Evolutionary conservation across 2,113 vertebrate genomes (phyloP), one percentile per base, ranked within the genome.

Genomic region (Phalacrocorax brasilianus): DNA sequence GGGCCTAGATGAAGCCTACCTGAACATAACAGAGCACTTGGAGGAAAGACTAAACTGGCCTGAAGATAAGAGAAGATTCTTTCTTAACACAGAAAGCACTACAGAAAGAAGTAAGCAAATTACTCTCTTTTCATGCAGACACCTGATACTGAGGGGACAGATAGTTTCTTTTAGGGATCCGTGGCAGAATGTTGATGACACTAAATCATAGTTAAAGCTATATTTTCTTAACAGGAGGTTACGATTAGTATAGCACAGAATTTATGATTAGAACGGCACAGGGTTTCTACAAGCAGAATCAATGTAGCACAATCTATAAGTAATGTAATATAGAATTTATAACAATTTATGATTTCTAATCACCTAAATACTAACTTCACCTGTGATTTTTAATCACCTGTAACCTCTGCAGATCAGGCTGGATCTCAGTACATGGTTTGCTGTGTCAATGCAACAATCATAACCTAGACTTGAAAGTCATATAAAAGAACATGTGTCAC

Each of bases 1-100:
- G 98, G 99, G 99, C 95, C 98, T 99, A 94, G 99, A 99, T 97
- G 99, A 99, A 98, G 99, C 99, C 52, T 99, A 99, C 97, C 96
- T 99, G 98, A 99, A 99, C 92, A 98, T 99, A 96, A 99, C 99
- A 93, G 98, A 99, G 22, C 99, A 99, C 94, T 97, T 99, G 97
- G 96, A 98, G 45, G 98, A 99, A 98, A 98, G 99, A 88, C 95
- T 97, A 87, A 98, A 96, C 87, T 99, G 99, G 99, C 98, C 99
- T 40, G 99, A 99, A 76, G 97, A 98, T 47, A 98, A 95, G 95
- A 98, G 99, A 80, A 99, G 96, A 42, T 98, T 98, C 95, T 88
- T 89, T 75, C 95, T 97, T 74, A 91, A 87, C 61, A 63, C 76
- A 91, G 82, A 50, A 79, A 97, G 35, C 40, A 44, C n/a, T 53